A percentile compares a stretch with the other conserved stretches of the same genome.
Conservation (phyloP, 2,888 invertebrate genomes). For the Pristionchus fissidentatus region DNA sequence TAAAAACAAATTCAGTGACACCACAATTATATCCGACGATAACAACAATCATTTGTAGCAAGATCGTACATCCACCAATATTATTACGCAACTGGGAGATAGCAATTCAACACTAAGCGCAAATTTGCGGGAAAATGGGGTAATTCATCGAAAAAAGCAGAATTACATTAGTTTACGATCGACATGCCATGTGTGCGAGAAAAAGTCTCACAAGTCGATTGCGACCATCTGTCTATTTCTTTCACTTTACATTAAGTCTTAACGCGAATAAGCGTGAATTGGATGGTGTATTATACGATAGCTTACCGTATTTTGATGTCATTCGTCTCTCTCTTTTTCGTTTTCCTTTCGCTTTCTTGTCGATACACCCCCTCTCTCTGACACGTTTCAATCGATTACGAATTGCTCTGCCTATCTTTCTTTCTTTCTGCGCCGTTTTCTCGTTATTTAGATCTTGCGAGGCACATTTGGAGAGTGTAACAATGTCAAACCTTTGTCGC, state of each 20-base stretch:
- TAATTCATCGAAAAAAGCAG: neutral
- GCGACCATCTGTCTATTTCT: neutral
- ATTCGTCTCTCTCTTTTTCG: neutral
- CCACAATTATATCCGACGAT: too few relatives aligned
- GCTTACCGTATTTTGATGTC: neutral
- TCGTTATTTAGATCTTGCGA: too few relatives aligned
- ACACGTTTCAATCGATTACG: conserved; percentile 25
- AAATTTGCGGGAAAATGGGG: too few relatives aligned
- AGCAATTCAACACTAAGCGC: too few relatives aligned
- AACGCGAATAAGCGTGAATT: neutral
- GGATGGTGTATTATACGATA: too few relatives aligned
- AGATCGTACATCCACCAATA: too few relatives aligned
- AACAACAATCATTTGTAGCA: too few relatives aligned
- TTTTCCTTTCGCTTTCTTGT: conserved; percentile 4
- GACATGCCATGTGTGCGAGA: neutral
- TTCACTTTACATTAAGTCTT: neutral
- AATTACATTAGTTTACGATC: neutral
- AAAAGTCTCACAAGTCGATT: neutral
- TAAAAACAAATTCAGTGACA: too few relatives aligned
- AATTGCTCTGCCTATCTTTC: neutral
- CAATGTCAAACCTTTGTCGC: neutral
- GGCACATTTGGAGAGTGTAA: neutral
- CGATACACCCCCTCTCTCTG: conserved; percentile 2
- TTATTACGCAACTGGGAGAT: too few relatives aligned
- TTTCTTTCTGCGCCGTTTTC: neutral